These are phyloP conservation scores for Nymphalis urticae DNA, from an alignment of 2,888 invertebrate species.

Conservation along the genomic window DNA sequence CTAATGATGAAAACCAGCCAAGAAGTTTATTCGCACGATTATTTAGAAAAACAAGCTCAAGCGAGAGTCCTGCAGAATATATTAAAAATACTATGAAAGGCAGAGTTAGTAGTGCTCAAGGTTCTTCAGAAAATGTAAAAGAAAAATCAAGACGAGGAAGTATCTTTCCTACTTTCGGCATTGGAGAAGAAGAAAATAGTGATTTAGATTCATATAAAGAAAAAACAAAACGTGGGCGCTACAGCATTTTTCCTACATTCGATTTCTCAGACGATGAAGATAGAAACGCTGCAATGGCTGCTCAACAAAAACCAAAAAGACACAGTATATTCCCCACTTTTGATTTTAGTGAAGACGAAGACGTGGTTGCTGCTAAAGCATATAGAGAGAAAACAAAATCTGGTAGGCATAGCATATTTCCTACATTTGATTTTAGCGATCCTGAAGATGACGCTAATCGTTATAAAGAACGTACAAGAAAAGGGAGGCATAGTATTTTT, in stretches of 20 bases:
- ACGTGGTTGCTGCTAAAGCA: constrained; percentile 51
- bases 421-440: constrained; percentile 71
- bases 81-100: constrained; percentile 66
- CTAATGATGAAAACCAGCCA: constrained; percentile 48
- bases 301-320: constrained; percentile 64
- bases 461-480: constrained; percentile 68
- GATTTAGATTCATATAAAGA: constrained; percentile 59
- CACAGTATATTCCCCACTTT: constrained; percentile 72
- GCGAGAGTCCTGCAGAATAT: constrained; percentile 63
- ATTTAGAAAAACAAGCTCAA: constrained; percentile 60
- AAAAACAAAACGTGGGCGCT: constrained; percentile 64
- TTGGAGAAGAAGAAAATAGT: constrained; percentile 55
- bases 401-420: constrained; percentile 71
- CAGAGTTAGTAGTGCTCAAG: constrained; percentile 56
- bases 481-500: constrained; percentile 70
- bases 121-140: constrained; percentile 52
- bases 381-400: constrained; percentile 66
- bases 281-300: constrained; percentile 51
- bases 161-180: constrained; percentile 63
- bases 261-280: constrained; percentile 75
- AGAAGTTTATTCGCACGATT: constrained; percentile 63
- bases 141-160: constrained; percentile 61
- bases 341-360: constrained; percentile 64
- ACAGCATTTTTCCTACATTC: constrained; percentile 68
- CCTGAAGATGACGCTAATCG: constrained; percentile 60